Base-by-base conservation (phyloP, 2,113 vertebrate genomes). In the Balaenoptera acutorostrata region DNA sequence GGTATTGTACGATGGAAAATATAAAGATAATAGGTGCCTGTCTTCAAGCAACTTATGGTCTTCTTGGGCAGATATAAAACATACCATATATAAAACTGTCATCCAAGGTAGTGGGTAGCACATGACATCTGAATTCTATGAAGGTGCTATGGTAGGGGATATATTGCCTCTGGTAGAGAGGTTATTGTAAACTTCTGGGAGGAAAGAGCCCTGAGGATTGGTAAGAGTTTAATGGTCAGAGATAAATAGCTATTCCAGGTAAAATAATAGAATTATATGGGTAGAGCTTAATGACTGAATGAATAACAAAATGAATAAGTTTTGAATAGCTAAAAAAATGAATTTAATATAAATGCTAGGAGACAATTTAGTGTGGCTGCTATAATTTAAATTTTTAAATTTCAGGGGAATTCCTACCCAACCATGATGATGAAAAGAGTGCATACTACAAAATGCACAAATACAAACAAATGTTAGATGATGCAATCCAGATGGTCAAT, bases 401-500 rank as follows among this genome's bases (percentile, higher is more conserved):
- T 90, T 94, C 39, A 55, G 4, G 64, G 14, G 14, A 89, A 90
- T 82, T 94, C 46, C n/a, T 95, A 90, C 10, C 5, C 49, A 80
- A 17, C 49, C 44, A 52, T 52, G 31, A 68, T 63, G 36, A 86
- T 88, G 52, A 77, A 88, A 96, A 80, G 68, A 31, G 33, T 89
- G 5, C n/a, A 20, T 1, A 61, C n/a, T 93, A 80, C 63, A 88
- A 92, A 95, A 80, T 27, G 20, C 39, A 93, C 74, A 96, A 78
- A 92, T 81, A 87, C 33, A 97, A 92, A 88, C 66, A 91, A 80
- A 84, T 63, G 27, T 86, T 36, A 78, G 8, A 64, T 81, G 72
- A 90, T 94, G 49, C 52, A 92, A 57, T 82, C 55, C 80, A 96
- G 39, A 90, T 88, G 74, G 95, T 92, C 55, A 83, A 46, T 13